Evolutionary conservation across 2,888 invertebrate genomes (phyloP).

Genomic region (Venusia cambrica): DNA sequence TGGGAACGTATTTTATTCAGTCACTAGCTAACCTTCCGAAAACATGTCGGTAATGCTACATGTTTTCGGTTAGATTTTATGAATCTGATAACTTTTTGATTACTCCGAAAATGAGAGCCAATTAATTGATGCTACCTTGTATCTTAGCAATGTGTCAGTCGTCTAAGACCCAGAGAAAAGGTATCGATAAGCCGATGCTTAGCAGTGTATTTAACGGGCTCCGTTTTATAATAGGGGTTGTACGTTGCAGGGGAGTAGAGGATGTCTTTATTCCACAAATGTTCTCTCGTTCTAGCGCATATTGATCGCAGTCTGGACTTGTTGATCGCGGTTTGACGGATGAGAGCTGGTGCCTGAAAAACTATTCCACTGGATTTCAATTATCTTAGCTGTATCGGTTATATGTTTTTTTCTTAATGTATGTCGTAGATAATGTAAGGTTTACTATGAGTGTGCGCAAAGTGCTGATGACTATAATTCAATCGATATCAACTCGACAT

Average conservation of each 20-base stretch:
- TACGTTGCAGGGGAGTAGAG: slow-evolving; percentile 38
- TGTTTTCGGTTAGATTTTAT: too few relatives aligned
- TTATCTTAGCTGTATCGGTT: slow-evolving; percentile 19
- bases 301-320: slow-evolving; percentile 79
- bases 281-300: slow-evolving; percentile 54
- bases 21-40: too few relatives aligned
- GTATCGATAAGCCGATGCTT: slow-evolving; percentile 19
- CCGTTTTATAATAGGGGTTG: slow-evolving; percentile 24
- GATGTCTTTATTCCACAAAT: slow-evolving; percentile 48
- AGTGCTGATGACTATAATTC: too few relatives aligned
- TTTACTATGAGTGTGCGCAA: too few relatives aligned
- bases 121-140: neutral
- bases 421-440: too few relatives aligned
- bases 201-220: slow-evolving; percentile 24
- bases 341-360: slow-evolving; percentile 47
- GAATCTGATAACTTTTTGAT: too few relatives aligned
- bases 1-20: too few relatives aligned
- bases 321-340: slow-evolving; percentile 62
- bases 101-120: neutral
- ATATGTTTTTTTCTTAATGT: slow-evolving; percentile 16
- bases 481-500: too few relatives aligned
- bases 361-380: slow-evolving; percentile 33
- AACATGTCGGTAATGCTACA: too few relatives aligned
- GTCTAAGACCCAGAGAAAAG: slow-evolving; percentile 16
- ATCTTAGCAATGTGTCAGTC: slow-evolving; percentile 7